Conservation (phyloP, 2,113 vertebrate genomes). For the Prinia subflava region DNA sequence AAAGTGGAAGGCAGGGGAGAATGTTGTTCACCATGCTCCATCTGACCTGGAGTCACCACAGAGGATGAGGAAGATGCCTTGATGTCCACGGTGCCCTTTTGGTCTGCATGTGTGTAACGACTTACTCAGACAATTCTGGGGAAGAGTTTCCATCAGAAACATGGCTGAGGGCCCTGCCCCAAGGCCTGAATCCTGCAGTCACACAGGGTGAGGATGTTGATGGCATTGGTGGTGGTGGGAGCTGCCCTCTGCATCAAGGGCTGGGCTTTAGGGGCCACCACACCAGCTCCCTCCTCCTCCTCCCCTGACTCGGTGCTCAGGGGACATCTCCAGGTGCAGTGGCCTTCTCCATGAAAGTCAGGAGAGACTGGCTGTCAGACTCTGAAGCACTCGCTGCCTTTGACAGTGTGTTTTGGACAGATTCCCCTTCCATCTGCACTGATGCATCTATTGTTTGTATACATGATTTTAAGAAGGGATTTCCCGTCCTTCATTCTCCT, state of each 20-base stretch:
- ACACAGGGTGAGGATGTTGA: background rate
- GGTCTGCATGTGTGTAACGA: background rate
- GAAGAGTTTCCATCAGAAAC: background rate
- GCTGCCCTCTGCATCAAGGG: background rate
- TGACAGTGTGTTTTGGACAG: background rate
- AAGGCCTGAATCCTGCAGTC: background rate
- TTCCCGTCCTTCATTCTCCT: slow-evolving; percentile 7
- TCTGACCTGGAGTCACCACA: background rate
- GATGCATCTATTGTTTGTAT: slow-evolving; percentile 21
- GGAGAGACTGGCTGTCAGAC: background rate
- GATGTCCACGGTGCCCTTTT: background rate
- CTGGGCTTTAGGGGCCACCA: background rate
- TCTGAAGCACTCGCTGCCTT: background rate
- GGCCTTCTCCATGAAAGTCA: background rate
- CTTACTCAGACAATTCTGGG: background rate
- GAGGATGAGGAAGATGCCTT: background rate
- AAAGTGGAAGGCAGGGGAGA: background rate
- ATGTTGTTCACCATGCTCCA: background rate
- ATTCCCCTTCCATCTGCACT: slow-evolving; percentile 12
- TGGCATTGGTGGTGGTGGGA: fast-evolving
- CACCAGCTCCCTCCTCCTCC: background rate
- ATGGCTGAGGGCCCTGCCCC: background rate
- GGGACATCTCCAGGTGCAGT: background rate
- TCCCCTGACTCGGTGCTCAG: background rate
- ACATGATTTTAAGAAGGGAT: background rate